phyloP scores from a whole-genome alignment of 2,888 invertebrate genomes.

The Biston stratarius region DNA sequence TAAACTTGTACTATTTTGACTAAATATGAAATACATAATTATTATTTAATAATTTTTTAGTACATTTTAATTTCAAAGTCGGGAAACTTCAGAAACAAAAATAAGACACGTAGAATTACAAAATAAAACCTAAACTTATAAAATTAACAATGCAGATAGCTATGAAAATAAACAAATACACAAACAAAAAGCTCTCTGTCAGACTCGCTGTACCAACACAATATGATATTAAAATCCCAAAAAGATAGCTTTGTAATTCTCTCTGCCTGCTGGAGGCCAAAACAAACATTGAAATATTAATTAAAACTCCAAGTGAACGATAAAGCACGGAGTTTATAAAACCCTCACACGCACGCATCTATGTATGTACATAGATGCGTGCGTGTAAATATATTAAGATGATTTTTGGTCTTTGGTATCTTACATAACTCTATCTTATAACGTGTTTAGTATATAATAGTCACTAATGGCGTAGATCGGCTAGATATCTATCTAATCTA shows the following conservation, averaged over 20 bases:
- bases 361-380: too few species aligned
- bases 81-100: not conserved
- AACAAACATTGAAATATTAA: conserved; percentile 67
- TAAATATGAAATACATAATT: too few species aligned
- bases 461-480: too few species aligned
- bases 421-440: not conserved
- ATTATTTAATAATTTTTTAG: too few species aligned
- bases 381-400: too few species aligned
- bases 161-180: conserved; percentile 26
- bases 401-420: not conserved
- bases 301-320: conserved; percentile 62
- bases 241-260: conserved; percentile 51
- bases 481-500: too few species aligned
- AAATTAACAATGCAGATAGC: conserved; percentile 24
- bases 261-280: conserved; percentile 56
- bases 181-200: conserved; percentile 36
- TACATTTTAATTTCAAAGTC: too few species aligned
- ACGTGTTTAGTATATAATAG: too few species aligned
- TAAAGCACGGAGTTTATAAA: conserved; percentile 64
- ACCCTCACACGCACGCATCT: conserved; percentile 40
- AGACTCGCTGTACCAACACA: conserved; percentile 44
- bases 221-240: conserved; percentile 58
- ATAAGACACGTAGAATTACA: not conserved
- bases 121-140: conserved; percentile 6
- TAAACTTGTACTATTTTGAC: too few species aligned